Evolutionary conservation across 1,140 invertebrate species (phyloP).

Genomic region (Tetramorium simillimum): DNA sequence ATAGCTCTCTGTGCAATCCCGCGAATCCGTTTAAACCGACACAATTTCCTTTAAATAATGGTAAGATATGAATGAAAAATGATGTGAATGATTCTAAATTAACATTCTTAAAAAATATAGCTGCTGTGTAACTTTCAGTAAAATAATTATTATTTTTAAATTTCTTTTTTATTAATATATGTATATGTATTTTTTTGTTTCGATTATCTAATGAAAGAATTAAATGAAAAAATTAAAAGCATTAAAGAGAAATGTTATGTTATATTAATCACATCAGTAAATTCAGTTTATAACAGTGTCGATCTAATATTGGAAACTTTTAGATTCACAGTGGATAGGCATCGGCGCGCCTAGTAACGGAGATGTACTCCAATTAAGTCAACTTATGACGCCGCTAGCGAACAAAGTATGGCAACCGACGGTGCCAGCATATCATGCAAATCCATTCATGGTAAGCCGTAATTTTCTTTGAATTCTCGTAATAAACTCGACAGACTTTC

Average conservation of each 20-base stretch:
- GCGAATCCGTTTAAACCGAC: slow-evolving; percentile 82
- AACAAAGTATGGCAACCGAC: slow-evolving; percentile 84
- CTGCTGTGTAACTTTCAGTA: neutral
- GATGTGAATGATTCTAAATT: neutral
- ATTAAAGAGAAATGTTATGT: neutral
- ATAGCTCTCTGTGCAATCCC: slow-evolving; percentile 79
- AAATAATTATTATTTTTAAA: neutral
- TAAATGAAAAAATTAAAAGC: neutral
- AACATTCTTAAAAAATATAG: neutral
- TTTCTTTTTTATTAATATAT: neutral
- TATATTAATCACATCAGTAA: neutral
- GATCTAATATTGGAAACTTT: slow-evolving; percentile 39
- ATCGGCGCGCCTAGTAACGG: slow-evolving; percentile 80
- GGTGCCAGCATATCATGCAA: slow-evolving; percentile 82
- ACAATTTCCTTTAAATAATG: slow-evolving; percentile 81
- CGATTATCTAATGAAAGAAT: neutral
- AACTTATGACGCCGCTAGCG: slow-evolving; percentile 82
- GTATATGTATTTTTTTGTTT: neutral
- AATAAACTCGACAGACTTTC: neutral
- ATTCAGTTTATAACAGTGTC: neutral
- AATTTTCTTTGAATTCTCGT: slow-evolving; percentile 19
- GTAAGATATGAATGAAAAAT: slow-evolving; percentile 65
- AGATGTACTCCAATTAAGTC: slow-evolving; percentile 84
- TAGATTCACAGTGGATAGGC: slow-evolving; percentile 81
- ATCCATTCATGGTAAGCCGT: slow-evolving; percentile 83